These are phyloP conservation scores for Tholera decimalis DNA, from an alignment of 2,888 invertebrate species.

Conservation along the genomic window DNA sequence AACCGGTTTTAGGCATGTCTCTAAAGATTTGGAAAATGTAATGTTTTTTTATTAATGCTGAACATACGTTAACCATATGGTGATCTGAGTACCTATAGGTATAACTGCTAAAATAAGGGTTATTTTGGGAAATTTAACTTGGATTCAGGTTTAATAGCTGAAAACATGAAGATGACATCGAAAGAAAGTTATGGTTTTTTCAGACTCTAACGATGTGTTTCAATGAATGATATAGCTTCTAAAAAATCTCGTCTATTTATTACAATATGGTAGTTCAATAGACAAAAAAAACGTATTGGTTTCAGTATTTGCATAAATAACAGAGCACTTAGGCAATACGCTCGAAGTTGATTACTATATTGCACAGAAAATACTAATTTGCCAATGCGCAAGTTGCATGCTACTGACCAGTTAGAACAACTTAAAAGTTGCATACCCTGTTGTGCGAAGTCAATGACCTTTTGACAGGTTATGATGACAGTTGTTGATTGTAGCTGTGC, in stretches of 20 bases:
- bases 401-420: conserved; percentile 44
- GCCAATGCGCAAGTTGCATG: conserved; percentile 57
- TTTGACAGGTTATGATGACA: conserved; percentile 42
- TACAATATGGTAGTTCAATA: background rate
- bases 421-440: conserved; percentile 38
- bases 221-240: too few relatives aligned
- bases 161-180: background rate
- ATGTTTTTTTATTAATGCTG: conserved; percentile 31
- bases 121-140: background rate
- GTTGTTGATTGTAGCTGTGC: conserved; percentile 5
- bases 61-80: conserved; percentile 31
- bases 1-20: conserved; percentile 48
- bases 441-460: conserved; percentile 47
- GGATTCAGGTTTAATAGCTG: background rate
- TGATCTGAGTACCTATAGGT: conserved; percentile 8
- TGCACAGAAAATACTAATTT: conserved; percentile 57
- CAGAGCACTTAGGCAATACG: conserved; percentile 43
- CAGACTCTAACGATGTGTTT: background rate
- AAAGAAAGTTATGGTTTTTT: background rate
- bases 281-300: background rate
- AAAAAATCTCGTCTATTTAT: background rate
- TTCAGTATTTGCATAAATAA: conserved; percentile 35
- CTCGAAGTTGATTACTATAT: conserved; percentile 51
- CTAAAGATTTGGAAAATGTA: conserved; percentile 41
- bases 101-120: conserved; percentile 9